Percentiles rank a stretch among this genome's conserved stretches.
Evolutionary conservation across 2,113 vertebrate species (phyloP).

Genomic region (Seriola rivoliana): DNA sequence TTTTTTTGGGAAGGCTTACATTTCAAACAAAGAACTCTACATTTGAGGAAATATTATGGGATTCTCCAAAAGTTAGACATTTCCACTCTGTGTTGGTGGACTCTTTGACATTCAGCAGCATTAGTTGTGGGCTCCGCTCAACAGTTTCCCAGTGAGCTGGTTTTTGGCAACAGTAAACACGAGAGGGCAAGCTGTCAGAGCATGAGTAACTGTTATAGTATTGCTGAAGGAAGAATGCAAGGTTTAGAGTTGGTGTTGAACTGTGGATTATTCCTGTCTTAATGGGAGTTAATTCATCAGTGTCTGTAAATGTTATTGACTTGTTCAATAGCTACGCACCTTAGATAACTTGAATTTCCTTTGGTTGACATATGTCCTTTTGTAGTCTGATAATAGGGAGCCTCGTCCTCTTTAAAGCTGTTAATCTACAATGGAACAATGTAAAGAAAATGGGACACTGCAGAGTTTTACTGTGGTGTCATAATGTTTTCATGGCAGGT

Average conservation of each 20-base stretch:
- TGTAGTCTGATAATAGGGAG: neutral
- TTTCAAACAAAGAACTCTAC: neutral
- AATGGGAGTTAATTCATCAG: neutral
- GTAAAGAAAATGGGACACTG: neutral
- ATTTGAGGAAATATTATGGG: neutral
- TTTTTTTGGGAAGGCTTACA: neutral
- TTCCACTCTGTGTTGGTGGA: neutral
- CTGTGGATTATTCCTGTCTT: neutral
- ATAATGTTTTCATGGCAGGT: neutral
- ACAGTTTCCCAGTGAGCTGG: conserved; percentile 26
- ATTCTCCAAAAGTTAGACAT: neutral
- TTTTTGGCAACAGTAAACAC: conserved; percentile 16
- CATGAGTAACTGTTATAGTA: neutral
- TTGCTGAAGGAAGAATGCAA: neutral
- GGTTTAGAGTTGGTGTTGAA: neutral
- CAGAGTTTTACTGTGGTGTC: neutral
- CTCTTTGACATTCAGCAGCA: conserved; percentile 3
- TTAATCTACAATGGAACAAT: neutral
- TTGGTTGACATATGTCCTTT: neutral
- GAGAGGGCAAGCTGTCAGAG: conserved; percentile 13
- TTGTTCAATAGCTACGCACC: neutral
- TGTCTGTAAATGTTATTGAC: neutral
- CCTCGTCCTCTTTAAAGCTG: neutral
- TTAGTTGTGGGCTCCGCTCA: conserved; percentile 4
- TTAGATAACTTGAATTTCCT: neutral